Base-by-base conservation (phyloP, 2,113 vertebrate genomes). In the Protobothrops flavoviridis region DNA sequence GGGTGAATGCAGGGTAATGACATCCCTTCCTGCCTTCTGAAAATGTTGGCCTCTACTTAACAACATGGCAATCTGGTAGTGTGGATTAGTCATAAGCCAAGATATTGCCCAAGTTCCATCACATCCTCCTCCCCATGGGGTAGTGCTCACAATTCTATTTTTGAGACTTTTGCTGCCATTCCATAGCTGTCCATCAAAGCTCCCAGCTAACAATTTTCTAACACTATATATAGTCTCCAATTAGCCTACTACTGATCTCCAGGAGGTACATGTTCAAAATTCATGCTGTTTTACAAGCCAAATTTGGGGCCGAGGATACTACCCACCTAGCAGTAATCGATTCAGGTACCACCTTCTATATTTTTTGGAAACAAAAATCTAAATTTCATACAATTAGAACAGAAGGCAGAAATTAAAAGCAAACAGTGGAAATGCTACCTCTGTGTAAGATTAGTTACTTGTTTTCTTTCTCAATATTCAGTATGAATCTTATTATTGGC, bases 401-500 rank as follows among this genome's bases (percentile, higher is more conserved):
- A 33, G 50, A 11, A 81, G 21, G 43, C 21, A 12, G 69, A 48
- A 88, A 53, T 61, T 45, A 53, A 85, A 53, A 43, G 2, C 53
- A 26, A 24, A 8, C 21, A 59, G 43, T 5, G 45, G 17, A 45
- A 64, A 26, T 24, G 11, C 52, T 39, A 21, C 7, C 52, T 26
- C 4, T 0, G 3, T 95, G 95, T 94, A 81, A 92, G 90, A 56
- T 53, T 90, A 91, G 39, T 17, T 90, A 50, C 29, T 92, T 94
- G 53, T 93, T 91, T 29, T 39, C 94, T 53, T 23, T 55, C 85
- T 74, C 57, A 56, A 92, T 94, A 55, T 56, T 89, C 94, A 93
- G 91, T 90, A 15, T 85, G 95, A 85, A 90, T 0, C 9, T 93
- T 94, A 88, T 89, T 43, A 92, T 91, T 81, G 39, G 7, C 91